These are phyloP conservation scores for Bombus confusus DNA, from an alignment of 1,140 invertebrate species.

Conservation along the genomic window DNA sequence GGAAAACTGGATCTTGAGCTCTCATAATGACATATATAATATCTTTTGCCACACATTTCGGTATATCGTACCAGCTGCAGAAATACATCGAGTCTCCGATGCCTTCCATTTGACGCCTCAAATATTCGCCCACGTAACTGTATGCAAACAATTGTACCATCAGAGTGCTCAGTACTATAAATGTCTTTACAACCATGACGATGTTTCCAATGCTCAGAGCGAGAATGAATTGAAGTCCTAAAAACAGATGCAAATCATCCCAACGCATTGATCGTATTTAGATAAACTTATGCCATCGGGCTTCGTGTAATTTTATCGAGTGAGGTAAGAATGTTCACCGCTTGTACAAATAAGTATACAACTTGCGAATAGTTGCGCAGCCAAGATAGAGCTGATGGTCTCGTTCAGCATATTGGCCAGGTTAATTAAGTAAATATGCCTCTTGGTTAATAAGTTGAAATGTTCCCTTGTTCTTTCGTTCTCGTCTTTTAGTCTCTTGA, in stretches of 20 bases:
- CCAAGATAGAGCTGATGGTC: slow-evolving; percentile 16
- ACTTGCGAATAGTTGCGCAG: slow-evolving; percentile 48
- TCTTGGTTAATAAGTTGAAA: background rate
- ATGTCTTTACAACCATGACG: slow-evolving; percentile 32
- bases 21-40: slow-evolving; percentile 42
- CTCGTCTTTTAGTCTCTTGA: background rate
- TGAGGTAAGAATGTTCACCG: slow-evolving; percentile 28
- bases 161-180: background rate
- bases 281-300: background rate
- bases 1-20: slow-evolving; percentile 24
- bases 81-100: slow-evolving; percentile 35
- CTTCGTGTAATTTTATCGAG: background rate
- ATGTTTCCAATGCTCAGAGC: slow-evolving; percentile 23
- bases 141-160: slow-evolving; percentile 45
- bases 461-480: background rate
- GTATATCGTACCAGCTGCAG: slow-evolving; percentile 46
- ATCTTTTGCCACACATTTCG: background rate
- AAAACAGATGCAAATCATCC: background rate
- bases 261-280: background rate
- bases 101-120: slow-evolving; percentile 48
- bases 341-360: slow-evolving; percentile 39
- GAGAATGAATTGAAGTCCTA: slow-evolving; percentile 56
- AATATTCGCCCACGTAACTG: slow-evolving; percentile 52
- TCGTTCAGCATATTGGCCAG: slow-evolving; percentile 29
- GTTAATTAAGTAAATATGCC: slow-evolving; percentile 34